Percentiles rank a stretch among this genome's conserved stretches.
Evolutionary conservation across 2,888 invertebrate genomes (phyloP).

Genomic region (Drosophila cyrtoloma): DNA sequence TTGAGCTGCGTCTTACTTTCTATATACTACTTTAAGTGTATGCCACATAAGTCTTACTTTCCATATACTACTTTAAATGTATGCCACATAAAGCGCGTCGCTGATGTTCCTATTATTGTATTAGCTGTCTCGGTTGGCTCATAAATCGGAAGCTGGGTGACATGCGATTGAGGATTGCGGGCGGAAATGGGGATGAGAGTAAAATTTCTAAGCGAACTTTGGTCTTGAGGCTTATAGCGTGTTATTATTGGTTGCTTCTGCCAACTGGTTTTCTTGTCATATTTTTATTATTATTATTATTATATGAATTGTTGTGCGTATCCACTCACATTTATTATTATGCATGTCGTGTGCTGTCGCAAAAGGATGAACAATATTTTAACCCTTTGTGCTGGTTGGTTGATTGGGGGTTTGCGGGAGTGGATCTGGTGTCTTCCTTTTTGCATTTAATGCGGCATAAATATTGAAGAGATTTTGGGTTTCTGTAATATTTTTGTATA

Average conservation of each 20-base stretch:
- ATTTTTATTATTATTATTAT: slow-evolving; percentile 37
- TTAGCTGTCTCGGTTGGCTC: slow-evolving; percentile 18
- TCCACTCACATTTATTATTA: slow-evolving; percentile 64
- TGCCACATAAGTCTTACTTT: neutral
- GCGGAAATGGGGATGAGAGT: neutral
- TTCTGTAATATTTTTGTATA: neutral
- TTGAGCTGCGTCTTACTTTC: slow-evolving; percentile 7
- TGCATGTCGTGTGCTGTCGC: slow-evolving; percentile 65
- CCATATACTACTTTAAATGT: slow-evolving; percentile 2
- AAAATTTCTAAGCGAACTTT: neutral
- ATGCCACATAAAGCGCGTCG: neutral
- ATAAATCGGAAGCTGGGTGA: slow-evolving; percentile 14
- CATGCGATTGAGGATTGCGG: neutral
- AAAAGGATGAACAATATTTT: slow-evolving; percentile 51
- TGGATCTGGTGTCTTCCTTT: slow-evolving; percentile 17
- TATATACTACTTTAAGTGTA: slow-evolving; percentile 2
- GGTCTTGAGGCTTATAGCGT: neutral
- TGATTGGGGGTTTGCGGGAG: neutral
- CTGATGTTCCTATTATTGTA: slow-evolving; percentile 33
- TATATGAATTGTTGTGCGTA: slow-evolving; percentile 33
- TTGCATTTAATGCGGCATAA: slow-evolving; percentile 47
- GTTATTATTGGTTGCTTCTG: slow-evolving; percentile 26
- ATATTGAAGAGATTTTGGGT: slow-evolving; percentile 31
- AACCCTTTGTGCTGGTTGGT: slow-evolving; percentile 32
- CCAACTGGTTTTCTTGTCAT: slow-evolving; percentile 39